Evolutionary conservation across 2,113 vertebrate species (phyloP).

Genomic region (Stigmatopora argus): DNA sequence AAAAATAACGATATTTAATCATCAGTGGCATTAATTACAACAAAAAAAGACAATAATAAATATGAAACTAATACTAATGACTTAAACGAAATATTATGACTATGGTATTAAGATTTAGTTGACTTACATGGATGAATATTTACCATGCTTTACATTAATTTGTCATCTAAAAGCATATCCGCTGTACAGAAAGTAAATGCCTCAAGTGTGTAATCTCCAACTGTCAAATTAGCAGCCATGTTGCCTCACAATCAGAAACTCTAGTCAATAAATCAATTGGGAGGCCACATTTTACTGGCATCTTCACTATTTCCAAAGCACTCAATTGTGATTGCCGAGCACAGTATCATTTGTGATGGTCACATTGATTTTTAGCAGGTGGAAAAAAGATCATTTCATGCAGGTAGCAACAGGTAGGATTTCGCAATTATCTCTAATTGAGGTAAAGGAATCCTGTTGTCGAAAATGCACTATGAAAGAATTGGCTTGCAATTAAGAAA

Average conservation of each 20-base stretch:
- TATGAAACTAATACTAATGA: neutral
- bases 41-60: neutral
- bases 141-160: neutral
- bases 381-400: neutral
- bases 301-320: neutral
- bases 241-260: constrained; percentile 12
- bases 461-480: constrained; percentile 37
- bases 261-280: neutral
- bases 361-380: neutral
- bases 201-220: neutral
- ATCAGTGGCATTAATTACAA: too few species aligned
- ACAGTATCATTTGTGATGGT: neutral
- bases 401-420: constrained; percentile 30
- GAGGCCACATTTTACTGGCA: constrained; percentile 8
- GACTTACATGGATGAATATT: neutral
- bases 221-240: constrained; percentile 8
- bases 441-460: constrained; percentile 45
- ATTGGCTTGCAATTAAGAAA: constrained; percentile 27
- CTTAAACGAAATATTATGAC: neutral
- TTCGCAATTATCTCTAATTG: constrained; percentile 62
- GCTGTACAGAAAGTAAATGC: neutral
- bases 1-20: too few species aligned
- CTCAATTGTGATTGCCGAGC: neutral
- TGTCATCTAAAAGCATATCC: neutral
- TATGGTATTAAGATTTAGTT: too few species aligned